Conservation (phyloP, 35 echinoderm and acorn worm species). For the Ophioderma brevispina region DNA sequence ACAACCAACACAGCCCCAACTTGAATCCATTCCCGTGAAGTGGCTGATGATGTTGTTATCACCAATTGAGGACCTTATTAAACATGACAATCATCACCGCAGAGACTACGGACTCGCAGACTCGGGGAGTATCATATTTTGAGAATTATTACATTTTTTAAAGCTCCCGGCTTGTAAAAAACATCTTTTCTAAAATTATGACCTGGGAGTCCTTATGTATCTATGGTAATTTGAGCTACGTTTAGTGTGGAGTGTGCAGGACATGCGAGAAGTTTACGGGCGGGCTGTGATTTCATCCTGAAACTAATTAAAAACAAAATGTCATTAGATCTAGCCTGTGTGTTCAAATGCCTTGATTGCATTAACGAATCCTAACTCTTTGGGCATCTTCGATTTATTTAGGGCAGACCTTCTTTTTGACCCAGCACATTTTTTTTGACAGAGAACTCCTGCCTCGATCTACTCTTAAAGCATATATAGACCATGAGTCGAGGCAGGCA, state of each 20-base stretch:
- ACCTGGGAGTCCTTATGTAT: neutral
- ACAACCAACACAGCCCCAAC: too few species aligned
- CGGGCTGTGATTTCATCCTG: neutral
- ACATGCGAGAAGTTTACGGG: neutral
- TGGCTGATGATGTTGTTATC: neutral
- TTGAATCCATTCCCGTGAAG: neutral
- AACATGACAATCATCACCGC: neutral
- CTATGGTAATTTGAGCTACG: neutral
- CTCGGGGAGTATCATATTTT: neutral
- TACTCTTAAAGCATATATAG: too few species aligned
- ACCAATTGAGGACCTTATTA: neutral
- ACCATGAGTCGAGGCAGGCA: too few species aligned
- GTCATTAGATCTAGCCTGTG: neutral
- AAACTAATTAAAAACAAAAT: neutral
- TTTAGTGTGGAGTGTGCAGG: neutral
- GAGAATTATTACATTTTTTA: neutral
- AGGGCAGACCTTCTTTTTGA: too few species aligned
- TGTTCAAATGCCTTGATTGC: neutral
- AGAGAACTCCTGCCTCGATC: too few species aligned
- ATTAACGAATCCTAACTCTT: too few species aligned
- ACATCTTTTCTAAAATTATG: neutral
- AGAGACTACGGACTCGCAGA: neutral
- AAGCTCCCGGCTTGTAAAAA: neutral
- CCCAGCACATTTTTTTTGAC: too few species aligned
- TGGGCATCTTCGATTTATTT: too few species aligned